Evolutionary conservation across 2,113 vertebrate species (phyloP).

Genomic region (Phalacrocorax pelagicus): DNA sequence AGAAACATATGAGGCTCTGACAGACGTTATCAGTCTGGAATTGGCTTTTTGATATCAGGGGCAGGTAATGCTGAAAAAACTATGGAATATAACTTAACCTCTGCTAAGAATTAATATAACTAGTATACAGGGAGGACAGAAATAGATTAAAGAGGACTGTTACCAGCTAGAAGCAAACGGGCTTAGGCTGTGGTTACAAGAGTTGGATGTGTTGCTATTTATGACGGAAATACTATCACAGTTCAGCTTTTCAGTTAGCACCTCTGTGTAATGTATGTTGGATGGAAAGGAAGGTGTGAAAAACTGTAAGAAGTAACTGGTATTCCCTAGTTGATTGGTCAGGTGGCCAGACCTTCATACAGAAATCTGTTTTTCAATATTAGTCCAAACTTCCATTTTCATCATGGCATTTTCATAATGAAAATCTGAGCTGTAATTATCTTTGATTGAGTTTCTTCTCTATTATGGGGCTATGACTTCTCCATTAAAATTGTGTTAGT

Average conservation of each 20-base stretch:
- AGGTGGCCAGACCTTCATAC: neutral
- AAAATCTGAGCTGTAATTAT: neutral
- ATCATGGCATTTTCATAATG: neutral
- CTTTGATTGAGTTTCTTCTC: neutral
- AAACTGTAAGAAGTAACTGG: neutral
- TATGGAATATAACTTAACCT: neutral
- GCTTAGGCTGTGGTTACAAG: neutral
- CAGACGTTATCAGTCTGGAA: neutral
- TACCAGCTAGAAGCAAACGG: neutral
- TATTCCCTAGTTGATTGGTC: neutral
- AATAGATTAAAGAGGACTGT: neutral
- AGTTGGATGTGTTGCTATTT: neutral
- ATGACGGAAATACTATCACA: neutral
- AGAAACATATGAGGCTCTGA: neutral
- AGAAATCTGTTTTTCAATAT: neutral
- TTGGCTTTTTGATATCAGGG: neutral
- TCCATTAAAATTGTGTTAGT: neutral
- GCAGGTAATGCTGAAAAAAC: neutral
- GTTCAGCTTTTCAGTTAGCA: neutral
- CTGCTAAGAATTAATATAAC: neutral
- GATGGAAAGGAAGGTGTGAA: slow-evolving; percentile 12
- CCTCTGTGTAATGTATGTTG: neutral
- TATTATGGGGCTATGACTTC: neutral
- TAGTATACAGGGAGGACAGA: neutral
- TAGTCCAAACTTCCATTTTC: neutral